Base-by-base conservation (phyloP, 2,888 invertebrate genomes). In the Anthoptus insignis region DNA sequence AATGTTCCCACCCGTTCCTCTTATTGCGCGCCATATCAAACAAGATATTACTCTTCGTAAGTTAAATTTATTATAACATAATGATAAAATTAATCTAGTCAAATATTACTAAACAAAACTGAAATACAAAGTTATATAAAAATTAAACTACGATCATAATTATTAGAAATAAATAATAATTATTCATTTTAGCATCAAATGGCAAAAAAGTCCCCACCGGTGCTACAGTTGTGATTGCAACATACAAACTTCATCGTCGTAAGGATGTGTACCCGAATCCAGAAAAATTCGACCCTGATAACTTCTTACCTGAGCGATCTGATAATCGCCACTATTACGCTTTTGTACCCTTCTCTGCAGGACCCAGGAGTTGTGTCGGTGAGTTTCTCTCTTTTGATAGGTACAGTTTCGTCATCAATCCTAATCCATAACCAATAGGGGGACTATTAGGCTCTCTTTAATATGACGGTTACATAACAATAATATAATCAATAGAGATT, bases 271-370 rank as follows among this genome's bases (percentile, higher is more conserved):
- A 97, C 86, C 95, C 96, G 8, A 96, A 98, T 84, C 97, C 98
- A 0, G 92, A 95, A 47, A 94, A 91, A 69, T 98, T 97, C 81
- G 94, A 98, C 89, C 98, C 98, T 1, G 97, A 98, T 84, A 96
- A 97, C 82, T 98, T 98, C 93, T 91, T 97, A 70, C 96, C 97
- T 0, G 97, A 98, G 79, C 95, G 94, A 72, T 96, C 96, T 68
- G 96, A 96, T 54, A 95, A 95, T 75, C 95, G 98, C 67, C 97
- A 97, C 80, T 97, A 97, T 80, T 97, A 97, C 81, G 95, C 97
- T 4, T 97, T 95, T 78, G 95, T 97, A 59, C 97, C 97, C 11
- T 97, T 97, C 94, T 97, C 97, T 57, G 97, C 97, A 67, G 97
- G 97, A 39, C 97, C 97, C 5, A 95, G 97, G 76, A 96, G 96